phyloP scores from a whole-genome alignment of 2,888 invertebrate genomes.

The Lycia hirtaria region DNA sequence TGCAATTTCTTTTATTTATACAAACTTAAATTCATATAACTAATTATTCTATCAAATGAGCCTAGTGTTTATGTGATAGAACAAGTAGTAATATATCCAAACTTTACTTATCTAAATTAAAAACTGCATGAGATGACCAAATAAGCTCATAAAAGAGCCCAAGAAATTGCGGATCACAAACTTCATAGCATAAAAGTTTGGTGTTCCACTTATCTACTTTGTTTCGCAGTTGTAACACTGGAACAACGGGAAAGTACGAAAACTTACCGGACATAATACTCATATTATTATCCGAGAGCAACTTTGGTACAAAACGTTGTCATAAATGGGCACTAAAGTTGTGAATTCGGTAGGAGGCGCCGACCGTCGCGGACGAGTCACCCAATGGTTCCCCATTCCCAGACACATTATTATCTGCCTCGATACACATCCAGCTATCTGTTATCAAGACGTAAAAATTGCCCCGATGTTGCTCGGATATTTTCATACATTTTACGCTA shows the following conservation, averaged over 20 bases:
- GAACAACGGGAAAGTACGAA: constrained; percentile 21
- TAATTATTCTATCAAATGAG: no score
- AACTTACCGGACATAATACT: constrained; percentile 21
- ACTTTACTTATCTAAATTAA: neutral
- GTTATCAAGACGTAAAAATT: constrained; percentile 49
- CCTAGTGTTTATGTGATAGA: neutral
- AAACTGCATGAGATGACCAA: constrained; percentile 1
- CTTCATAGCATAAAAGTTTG: constrained; percentile 15
- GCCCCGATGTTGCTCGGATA: constrained; percentile 35
- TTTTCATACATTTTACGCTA: constrained; percentile 48
- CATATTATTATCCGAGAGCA: constrained; percentile 21
- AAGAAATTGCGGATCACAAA: constrained; percentile 20
- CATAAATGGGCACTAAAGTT: constrained; percentile 38
- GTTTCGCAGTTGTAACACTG: constrained; percentile 17
- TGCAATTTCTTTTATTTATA: no score
- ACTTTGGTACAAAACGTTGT: constrained; percentile 23
- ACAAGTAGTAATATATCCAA: neutral
- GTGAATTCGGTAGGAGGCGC: constrained; percentile 47
- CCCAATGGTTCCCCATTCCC: constrained; percentile 43
- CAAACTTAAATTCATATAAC: no score
- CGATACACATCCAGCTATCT: constrained; percentile 52
- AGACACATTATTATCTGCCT: constrained; percentile 64
- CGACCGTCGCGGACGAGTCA: constrained; percentile 30
- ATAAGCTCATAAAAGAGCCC: constrained; percentile 11
- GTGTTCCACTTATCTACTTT: constrained; percentile 17